Base-by-base conservation (phyloP, 2,888 invertebrate species). In the Leuctra nigra region DNA sequence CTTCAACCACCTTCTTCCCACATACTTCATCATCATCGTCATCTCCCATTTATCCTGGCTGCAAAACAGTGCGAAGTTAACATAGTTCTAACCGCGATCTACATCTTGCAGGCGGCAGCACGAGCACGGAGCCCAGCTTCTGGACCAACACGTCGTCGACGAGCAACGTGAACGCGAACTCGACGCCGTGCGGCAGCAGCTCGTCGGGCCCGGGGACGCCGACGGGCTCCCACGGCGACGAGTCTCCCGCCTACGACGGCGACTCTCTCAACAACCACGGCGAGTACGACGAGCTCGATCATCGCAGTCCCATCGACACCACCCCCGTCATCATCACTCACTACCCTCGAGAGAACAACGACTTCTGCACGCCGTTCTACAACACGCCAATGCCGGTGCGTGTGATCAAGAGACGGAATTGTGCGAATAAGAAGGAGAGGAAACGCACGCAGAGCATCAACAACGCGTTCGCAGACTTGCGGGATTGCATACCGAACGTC, bases 401-500 rank as follows among this genome's bases (percentile, higher is more conserved):
- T 38, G 77, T 84, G 0, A 83, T 87, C n/a, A 92, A 91, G 68
- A 76, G 90, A 55, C 73, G 93, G 56, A 89, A 86, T 61, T 93
- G 94, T 1, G 95, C 95, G 16, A 96, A 96, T 72, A 93, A 93
- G 73, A 97, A 97, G 70, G 96, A 97, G 69, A 72, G 96, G 9
- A 74, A 94, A 62, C 77, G 96, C 53, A 97, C 96, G 0, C 89
- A 91, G 69, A 92, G 91, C 64, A 97, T 97, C 62, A 97, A 97
- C 73, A 92, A 90, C 53, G 96, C 96, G 0, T 97, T 96, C 70
- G 87, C 92, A 0, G 91, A 92, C 66, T 76, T 97, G 1, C 74
- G 96, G 13, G 93, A 94, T 62, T 91, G 94, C 71, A 97, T 97
- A 65, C 97, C 97, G 0, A 95, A 96, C 68, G 95, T 97, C 1